These are phyloP conservation scores for Porites lobata DNA, from an alignment of 92 coral and sea anemone species.

Conservation along the genomic window DNA sequence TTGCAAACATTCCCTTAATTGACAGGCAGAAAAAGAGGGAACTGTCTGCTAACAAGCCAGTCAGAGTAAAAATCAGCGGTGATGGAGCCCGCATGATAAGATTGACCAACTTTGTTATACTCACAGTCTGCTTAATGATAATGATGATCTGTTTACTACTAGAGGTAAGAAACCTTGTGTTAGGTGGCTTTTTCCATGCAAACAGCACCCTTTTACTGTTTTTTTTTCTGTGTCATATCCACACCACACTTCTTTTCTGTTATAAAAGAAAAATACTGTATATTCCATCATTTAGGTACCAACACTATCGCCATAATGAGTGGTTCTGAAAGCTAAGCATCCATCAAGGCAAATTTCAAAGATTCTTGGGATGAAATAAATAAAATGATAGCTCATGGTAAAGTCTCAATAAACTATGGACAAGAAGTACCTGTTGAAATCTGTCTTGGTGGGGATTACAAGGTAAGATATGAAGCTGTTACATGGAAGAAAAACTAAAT, in stretches of 20 bases:
- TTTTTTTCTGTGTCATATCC: not conserved
- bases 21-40: conserved; percentile 45
- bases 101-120: conserved; percentile 45
- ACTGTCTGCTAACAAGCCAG: conserved; percentile 19
- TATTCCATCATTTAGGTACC: conserved; percentile 39
- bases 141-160: conserved; percentile 53
- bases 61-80: conserved; percentile 43
- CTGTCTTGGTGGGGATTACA: conserved; percentile 8
- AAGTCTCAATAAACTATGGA: not conserved
- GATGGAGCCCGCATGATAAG: conserved; percentile 56
- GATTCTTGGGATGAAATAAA: conserved; percentile 70
- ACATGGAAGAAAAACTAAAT: not conserved
- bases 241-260: not conserved
- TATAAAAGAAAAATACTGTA: too few species aligned
- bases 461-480: not conserved
- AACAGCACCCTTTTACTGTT: not conserved
- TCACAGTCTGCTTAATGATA: conserved; percentile 44
- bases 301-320: conserved; percentile 69
- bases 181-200: not conserved
- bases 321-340: conserved; percentile 57
- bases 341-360: conserved; percentile 50
- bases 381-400: not conserved
- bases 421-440: conserved; percentile 1
- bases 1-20: not conserved
- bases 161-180: conserved; percentile 30